These are phyloP conservation scores for Propithecus coquereli DNA, from an alignment of 2,113 vertebrate genomes.

Conservation along the genomic window DNA sequence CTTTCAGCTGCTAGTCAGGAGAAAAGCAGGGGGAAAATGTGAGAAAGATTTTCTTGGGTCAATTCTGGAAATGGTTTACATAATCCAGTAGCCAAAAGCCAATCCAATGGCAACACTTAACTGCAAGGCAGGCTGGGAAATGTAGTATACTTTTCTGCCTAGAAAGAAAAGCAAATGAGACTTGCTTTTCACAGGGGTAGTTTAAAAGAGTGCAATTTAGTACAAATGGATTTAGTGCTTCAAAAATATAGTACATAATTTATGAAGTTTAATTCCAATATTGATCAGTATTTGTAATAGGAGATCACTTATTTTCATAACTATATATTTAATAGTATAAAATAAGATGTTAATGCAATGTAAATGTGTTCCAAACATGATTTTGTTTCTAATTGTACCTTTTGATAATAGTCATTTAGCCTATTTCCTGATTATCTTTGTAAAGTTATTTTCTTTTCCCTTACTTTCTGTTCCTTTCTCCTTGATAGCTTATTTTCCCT, in stretches of 20 bases:
- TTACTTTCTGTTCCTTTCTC: background rate
- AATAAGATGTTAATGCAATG: background rate
- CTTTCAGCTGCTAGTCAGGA: background rate
- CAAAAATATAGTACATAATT: background rate
- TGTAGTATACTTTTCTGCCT: background rate
- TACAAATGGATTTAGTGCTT: background rate
- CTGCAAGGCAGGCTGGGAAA: background rate
- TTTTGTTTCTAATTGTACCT: background rate
- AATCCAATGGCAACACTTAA: background rate
- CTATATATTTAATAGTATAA: background rate
- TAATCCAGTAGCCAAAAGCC: background rate
- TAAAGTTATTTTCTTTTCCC: background rate
- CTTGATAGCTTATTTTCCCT: background rate
- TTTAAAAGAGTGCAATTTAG: background rate
- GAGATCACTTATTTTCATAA: background rate
- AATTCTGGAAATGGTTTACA: background rate
- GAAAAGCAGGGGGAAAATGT: background rate
- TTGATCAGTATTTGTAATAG: background rate
- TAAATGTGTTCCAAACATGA: background rate
- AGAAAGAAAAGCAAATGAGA: background rate
- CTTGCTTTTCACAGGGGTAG: background rate
- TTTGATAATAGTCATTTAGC: background rate
- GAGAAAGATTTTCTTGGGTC: background rate
- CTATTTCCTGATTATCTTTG: background rate
- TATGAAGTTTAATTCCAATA: background rate